Conservation (phyloP, 37 sponge, comb jelly and placozoan genomes). For the Halichondria panicea region DNA sequence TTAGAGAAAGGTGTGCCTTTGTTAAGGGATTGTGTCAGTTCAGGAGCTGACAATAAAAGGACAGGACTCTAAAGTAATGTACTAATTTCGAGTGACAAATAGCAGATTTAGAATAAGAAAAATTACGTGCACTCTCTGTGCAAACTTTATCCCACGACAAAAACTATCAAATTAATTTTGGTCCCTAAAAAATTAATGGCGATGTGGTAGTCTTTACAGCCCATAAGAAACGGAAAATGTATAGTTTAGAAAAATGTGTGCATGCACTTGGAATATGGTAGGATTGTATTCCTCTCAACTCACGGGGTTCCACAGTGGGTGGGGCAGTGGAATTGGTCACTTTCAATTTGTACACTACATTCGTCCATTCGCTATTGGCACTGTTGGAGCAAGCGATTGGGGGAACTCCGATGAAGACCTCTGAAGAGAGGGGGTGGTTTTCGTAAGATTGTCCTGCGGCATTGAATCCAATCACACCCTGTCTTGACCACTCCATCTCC, state of each 20-base stretch:
- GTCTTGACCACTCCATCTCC: slow-evolving; percentile 55
- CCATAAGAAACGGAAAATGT: too few relatives aligned
- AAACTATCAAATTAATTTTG: too few relatives aligned
- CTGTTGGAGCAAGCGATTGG: slow-evolving; percentile 26
- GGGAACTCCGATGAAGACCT: not conserved
- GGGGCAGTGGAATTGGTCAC: not conserved
- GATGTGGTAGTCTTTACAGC: too few relatives aligned
- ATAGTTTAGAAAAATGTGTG: not conserved
- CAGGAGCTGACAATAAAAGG: too few relatives aligned
- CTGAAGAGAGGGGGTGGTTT: slow-evolving; percentile 36
- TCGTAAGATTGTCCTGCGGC: slow-evolving; percentile 31
- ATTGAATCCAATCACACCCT: slow-evolving; percentile 48
- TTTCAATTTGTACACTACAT: slow-evolving; percentile 47
- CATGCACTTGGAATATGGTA: not conserved
- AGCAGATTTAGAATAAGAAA: too few relatives aligned
- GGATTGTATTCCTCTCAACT: not conserved
- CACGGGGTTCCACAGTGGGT: slow-evolving; percentile 38
- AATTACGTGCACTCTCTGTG: too few relatives aligned
- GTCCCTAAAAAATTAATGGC: too few relatives aligned
- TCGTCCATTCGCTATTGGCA: slow-evolving; percentile 10
- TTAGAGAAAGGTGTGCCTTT: too few relatives aligned
- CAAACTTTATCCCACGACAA: too few relatives aligned
- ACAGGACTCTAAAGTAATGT: too few relatives aligned
- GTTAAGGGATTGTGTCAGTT: too few relatives aligned
- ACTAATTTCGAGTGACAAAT: too few relatives aligned